These are phyloP conservation scores for Zapornia atra DNA, from an alignment of 2,113 vertebrate species.

Conservation along the genomic window DNA sequence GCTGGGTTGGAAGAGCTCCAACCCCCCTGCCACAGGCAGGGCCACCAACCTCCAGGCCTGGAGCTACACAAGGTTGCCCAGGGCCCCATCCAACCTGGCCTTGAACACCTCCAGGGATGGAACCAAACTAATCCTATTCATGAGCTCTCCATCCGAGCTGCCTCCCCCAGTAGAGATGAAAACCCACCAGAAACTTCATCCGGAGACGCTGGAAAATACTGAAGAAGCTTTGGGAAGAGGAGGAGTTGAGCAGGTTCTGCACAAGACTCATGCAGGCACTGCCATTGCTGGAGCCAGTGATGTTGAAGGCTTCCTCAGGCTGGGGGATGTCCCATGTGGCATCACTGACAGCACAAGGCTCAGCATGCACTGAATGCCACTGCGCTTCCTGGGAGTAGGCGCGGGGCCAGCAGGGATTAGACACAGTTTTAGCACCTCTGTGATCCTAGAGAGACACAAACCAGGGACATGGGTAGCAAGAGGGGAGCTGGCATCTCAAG, in stretches of 20 bases:
- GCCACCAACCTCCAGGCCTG: too few relatives aligned
- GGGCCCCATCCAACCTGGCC: too few relatives aligned
- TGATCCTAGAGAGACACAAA: constrained; percentile 11
- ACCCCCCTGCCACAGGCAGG: too few relatives aligned
- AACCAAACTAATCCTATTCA: background rate
- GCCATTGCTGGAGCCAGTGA: constrained; percentile 13
- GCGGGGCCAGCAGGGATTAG: constrained; percentile 62
- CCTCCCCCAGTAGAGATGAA: background rate
- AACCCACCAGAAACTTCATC: constrained; percentile 44
- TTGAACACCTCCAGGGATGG: too few relatives aligned
- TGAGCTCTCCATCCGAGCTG: background rate
- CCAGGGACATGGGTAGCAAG: background rate
- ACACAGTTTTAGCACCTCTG: background rate
- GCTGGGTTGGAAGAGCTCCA: too few relatives aligned
- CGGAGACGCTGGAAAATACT: background rate
- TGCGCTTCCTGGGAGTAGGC: background rate
- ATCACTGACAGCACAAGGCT: background rate
- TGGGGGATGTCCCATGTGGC: background rate
- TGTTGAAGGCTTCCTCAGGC: constrained; percentile 11
- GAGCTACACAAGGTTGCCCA: too few relatives aligned
- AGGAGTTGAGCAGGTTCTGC: constrained; percentile 34
- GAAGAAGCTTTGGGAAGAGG: constrained; percentile 39
- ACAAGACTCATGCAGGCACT: background rate
- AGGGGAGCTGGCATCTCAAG: background rate
- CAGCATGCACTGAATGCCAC: background rate